Evolutionary conservation across 1,140 invertebrate genomes (phyloP), one percentile per base, ranked within the genome.

Genomic region (Planococcus citri): DNA sequence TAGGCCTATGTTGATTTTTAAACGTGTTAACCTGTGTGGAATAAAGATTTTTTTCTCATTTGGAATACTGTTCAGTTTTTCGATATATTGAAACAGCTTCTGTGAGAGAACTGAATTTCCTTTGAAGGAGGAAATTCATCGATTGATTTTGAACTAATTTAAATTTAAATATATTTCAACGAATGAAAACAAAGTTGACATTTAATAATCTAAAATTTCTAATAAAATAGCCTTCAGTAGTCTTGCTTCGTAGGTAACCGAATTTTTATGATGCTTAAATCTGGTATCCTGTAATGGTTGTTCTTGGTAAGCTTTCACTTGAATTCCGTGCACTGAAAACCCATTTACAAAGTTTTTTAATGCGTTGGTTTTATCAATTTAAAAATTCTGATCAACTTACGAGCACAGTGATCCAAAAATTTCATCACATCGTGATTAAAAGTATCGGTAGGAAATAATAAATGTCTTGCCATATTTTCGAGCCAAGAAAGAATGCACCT

Each of bases 401-500:
- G 78, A 82, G 90, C 88, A 79, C 94, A 97, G 72, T 94, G 91
- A 74, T 95, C 92, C 20, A 98, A 83, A 81, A 98, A 98, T 72
- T 88, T 84, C 70, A 97, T 83, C 76, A 93, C 96, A 75, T 97
- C 95, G 74, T 91, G 86, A 68, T 96, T 83, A 41, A 94, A 90
- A 3, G 87, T 84, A 80, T 96, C 94, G 77, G 89, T 87, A 21
- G 96, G 84, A 58, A 91, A 88, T 57, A 97, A 90, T 76, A 95
- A 87, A 76, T 97, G 93, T 76, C 95, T 95, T 0, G 91, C 83
- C 71, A 95, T 81, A 78, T 95, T 94, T 80, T 97, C 94, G 51
- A 97, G 86, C 70, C 97, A 84, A 0, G 94, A 95, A 4, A 97
- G 79, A 76, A 97, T 93, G 78, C 94, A 97, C 72, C 94, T 80